Base-by-base conservation (phyloP, 1,140 invertebrate genomes). In the Saxidomus purpurata region DNA sequence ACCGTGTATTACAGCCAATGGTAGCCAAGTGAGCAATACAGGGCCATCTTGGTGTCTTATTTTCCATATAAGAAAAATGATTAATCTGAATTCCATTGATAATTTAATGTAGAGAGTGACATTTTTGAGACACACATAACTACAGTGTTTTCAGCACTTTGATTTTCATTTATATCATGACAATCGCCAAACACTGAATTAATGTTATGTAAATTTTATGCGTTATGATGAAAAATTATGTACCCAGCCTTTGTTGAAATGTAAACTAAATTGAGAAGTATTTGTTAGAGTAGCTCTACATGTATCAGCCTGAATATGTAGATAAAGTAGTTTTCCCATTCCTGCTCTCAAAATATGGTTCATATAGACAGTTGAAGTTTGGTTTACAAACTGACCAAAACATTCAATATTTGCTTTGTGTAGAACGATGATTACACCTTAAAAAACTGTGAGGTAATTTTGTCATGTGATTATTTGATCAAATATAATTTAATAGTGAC, bases 321-420 rank as follows among this genome's bases (percentile, higher is more conserved):
- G 8, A n/a, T 55, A 55, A 3, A 55, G 52, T 55, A 13, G 52
- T 55, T 55, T 55, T 19, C 15, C 19, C 19, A 4, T 55, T 55
- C 43, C 43, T 8, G 4, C 15, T 43, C 43, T 43, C 15, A 43
- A n/a, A 43, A 15, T 43, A 43, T 43, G 43, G 15, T 43, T 43
- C 15, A n/a, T 43, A 43, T 43, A 15, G 15, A 43, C 15, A 43
- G 43, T n/a, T 43, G 43, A 43, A 59, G 19, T 59, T 6, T 59
- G 6, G 52, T 17, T 11, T 59, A 8, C 8, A 17, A 28, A 63
- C 25, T 63, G 59, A 63, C 59, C 59, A 63, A 55, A 63, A 63
- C 59, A 28, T 63, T 63, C 59, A 63, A 63, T 63, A 63, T 63
- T 63, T 4, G 28, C 25, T n/a, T 28, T 63, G 59, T 63, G 59